Evolutionary conservation across 2,113 vertebrate species (phyloP).

Genomic region (Aleadryas rufinucha): DNA sequence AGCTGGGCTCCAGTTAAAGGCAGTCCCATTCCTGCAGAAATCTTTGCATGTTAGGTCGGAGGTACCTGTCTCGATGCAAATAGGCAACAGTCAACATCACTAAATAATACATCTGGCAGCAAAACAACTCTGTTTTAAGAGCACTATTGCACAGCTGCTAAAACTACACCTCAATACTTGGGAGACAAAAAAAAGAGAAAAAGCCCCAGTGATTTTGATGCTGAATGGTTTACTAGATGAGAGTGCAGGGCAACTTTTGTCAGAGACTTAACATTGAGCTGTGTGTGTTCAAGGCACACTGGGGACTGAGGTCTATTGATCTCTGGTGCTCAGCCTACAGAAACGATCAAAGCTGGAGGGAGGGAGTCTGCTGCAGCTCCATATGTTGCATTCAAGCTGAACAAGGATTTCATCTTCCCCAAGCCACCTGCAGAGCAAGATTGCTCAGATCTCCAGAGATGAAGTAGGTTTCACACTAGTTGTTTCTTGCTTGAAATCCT

Average conservation of each 20-base stretch:
- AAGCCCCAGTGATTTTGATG: not conserved
- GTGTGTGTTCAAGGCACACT: not conserved
- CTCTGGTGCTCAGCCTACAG: not conserved
- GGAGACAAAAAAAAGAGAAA: not conserved
- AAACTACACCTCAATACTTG: not conserved
- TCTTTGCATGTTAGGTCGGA: not conserved
- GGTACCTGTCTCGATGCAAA: not conserved
- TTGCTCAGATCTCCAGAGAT: constrained; percentile 9
- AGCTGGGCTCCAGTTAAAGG: not conserved
- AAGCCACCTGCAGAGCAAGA: constrained; percentile 8
- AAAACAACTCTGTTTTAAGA: not conserved
- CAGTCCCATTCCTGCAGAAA: not conserved
- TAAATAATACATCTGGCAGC: not conserved
- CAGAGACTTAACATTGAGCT: not conserved
- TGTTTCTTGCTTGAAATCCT: not conserved
- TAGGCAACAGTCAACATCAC: not conserved
- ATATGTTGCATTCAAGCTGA: not conserved
- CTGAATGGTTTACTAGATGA: not conserved
- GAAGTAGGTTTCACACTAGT: not conserved
- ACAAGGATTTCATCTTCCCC: not conserved
- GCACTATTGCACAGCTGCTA: not conserved
- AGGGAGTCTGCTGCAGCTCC: not conserved
- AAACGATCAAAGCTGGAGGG: not conserved
- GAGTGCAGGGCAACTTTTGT: not conserved
- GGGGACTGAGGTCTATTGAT: not conserved